These are phyloP conservation scores for Phanerotoma sp. DNA, from an alignment of 2,888 invertebrate genomes.

Conservation along the genomic window DNA sequence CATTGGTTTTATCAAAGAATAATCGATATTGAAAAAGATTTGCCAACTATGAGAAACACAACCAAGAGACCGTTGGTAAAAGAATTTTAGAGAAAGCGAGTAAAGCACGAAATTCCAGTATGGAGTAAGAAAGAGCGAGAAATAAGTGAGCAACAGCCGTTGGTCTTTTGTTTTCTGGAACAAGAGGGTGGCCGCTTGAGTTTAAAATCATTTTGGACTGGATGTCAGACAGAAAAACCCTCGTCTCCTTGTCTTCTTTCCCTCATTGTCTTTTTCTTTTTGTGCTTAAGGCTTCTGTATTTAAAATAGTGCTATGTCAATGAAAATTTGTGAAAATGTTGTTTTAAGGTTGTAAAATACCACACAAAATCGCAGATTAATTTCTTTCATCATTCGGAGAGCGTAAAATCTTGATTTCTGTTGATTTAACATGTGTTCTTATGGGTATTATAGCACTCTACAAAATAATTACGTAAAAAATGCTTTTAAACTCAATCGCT, in stretches of 20 bases:
- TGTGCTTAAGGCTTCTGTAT: constrained; percentile 5
- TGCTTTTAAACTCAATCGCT: too few relatives aligned
- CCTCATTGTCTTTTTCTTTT: constrained; percentile 7
- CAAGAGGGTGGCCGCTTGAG: constrained; percentile 46
- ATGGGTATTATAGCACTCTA: too few relatives aligned
- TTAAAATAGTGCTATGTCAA: too few relatives aligned
- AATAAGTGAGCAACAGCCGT: constrained; percentile 44
- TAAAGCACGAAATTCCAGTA: constrained; percentile 15
- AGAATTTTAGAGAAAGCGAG: constrained; percentile 9
- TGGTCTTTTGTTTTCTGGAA: constrained; percentile 51
- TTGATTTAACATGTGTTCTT: too few relatives aligned
- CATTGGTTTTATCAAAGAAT: constrained; percentile 8
- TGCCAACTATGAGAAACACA: neutral
- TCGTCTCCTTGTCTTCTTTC: constrained; percentile 21
- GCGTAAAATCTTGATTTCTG: too few relatives aligned
- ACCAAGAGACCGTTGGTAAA: constrained; percentile 20
- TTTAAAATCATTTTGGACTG: constrained; percentile 38
- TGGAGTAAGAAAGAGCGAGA: constrained; percentile 17
- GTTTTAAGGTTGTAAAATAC: too few relatives aligned
- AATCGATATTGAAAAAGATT: constrained; percentile 35
- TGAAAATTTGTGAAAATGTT: too few relatives aligned
- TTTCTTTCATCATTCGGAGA: too few relatives aligned
- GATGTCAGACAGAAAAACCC: constrained; percentile 34
- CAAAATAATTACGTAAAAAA: too few relatives aligned
- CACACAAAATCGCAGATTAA: too few relatives aligned